Base-by-base conservation (phyloP, 2,888 invertebrate genomes). In the Acanthococcus lagerstroemiae region DNA sequence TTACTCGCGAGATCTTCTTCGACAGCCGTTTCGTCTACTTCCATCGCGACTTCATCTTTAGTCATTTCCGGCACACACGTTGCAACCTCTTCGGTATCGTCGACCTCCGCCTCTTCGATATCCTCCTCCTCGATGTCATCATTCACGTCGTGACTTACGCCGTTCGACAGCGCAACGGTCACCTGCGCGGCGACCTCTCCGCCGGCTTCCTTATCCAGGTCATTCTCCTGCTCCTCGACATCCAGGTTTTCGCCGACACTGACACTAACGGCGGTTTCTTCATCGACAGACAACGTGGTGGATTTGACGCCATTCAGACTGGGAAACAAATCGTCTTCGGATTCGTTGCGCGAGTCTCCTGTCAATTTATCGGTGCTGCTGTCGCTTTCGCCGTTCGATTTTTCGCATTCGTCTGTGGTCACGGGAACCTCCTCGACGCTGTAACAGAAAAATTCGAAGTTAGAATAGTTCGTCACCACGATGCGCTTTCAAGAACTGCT, bases 391-490 rank as follows among this genome's bases (percentile, higher is more conserved):
- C 52, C 61, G 52, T 52, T 50, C 22, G 61, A 61, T 12, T 61
- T 61, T 52, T 61, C 61, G 61, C 52, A 52, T 30, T 61, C 61
- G 27, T 61, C 52, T 26, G 52, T 21, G 17, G 61, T 24, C 22
- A 61, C 61, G 6, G 25, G 61, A 37, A 52, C 52, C 37, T 61
- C 61, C 25, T 61, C 61, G n/a, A 61, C 61, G 37, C 61, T 61
- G 52, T 22, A 61, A 61, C 3, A 21, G 24, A 61, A 61, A 60
- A 61, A 21, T n/a, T 26, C 50, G n/a, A 37, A 37, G n/a, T 37
- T 37, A n/a, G n/a, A n/a, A n/a, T n/a, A n/a, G n/a, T n/a, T n/a
- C n/a, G n/a, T n/a, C n/a, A n/a, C n/a, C n/a, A n/a, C n/a, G n/a
- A n/a, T n/a, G n/a, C n/a, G n/a, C n/a, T n/a, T n/a, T n/a, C n/a